These are phyloP conservation scores for Pterocles burchelli DNA, from an alignment of 2,113 vertebrate species.

Conservation along the genomic window DNA sequence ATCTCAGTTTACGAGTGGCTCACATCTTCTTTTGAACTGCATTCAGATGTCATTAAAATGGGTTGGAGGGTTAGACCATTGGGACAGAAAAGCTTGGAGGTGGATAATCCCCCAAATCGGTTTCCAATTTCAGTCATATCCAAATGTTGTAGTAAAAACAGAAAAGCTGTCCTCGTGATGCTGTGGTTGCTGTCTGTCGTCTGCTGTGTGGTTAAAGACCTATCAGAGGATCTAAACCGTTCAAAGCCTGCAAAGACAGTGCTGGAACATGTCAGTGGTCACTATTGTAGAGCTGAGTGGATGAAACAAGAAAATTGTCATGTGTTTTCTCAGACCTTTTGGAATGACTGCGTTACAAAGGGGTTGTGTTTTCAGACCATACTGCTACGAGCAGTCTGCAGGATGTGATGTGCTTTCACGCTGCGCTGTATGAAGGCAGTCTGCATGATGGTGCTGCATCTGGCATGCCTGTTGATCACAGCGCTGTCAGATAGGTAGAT, in stretches of 20 bases:
- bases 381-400: fast-evolving
- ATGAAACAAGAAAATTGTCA: background rate
- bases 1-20: background rate
- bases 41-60: background rate
- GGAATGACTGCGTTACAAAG: background rate
- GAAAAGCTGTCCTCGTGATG: background rate
- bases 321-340: background rate
- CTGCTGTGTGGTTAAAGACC: background rate
- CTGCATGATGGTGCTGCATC: background rate
- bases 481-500: background rate
- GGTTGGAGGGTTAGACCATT: background rate
- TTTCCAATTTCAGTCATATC: background rate
- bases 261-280: background rate
- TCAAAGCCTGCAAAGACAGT: background rate
- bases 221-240: background rate
- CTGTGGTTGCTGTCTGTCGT: background rate
- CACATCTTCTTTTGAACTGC: background rate
- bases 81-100: background rate
- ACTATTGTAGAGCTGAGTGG: background rate
- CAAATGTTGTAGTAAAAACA: background rate
- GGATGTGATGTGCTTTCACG: background rate
- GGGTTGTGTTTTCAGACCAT: background rate
- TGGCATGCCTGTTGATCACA: background rate
- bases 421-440: background rate
- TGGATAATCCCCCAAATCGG: background rate